Percentiles rank a stretch among this genome's conserved stretches.
Conservation (phyloP, 35 echinoderm and acorn worm genomes). For the Amphiura filiformis region DNA sequence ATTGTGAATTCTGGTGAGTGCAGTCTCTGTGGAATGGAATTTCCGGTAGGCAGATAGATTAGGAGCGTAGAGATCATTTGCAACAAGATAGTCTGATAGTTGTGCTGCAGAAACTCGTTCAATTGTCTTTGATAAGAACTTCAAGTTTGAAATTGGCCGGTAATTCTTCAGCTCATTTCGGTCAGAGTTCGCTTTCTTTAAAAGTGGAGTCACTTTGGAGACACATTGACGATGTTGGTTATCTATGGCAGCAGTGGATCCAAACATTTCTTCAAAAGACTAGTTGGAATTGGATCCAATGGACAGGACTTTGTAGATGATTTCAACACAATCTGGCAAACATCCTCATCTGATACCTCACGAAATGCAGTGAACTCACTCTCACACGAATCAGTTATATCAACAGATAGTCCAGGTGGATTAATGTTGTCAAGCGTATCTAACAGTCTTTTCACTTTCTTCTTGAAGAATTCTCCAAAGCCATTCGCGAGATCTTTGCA, state of each 20-base stretch:
- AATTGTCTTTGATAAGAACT: constrained; percentile 22
- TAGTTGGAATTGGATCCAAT: constrained; percentile 48
- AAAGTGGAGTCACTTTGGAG: constrained; percentile 39
- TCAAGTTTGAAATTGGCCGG: constrained; percentile 47
- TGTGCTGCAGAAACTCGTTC: constrained; percentile 35
- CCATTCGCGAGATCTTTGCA: constrained; percentile 2
- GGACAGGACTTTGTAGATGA: constrained; percentile 24
- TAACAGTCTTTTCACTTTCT: neutral
- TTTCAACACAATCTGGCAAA: constrained; percentile 12
- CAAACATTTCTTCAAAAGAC: constrained; percentile 32
- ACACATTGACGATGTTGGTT: constrained; percentile 50
- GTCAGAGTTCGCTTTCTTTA: constrained; percentile 45
- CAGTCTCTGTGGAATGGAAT: constrained; percentile 54
- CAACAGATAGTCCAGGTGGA: neutral
- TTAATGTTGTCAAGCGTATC: neutral
- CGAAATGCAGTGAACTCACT: constrained; percentile 16
- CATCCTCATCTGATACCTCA: constrained; percentile 39
- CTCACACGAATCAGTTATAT: neutral
- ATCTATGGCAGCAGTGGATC: constrained; percentile 29
- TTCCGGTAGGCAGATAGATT: constrained; percentile 45
- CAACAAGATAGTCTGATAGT: constrained; percentile 26
- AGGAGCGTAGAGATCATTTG: constrained; percentile 14
- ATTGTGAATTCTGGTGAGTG: constrained; percentile 41
- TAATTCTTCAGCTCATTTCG: constrained; percentile 46
- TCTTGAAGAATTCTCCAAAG: neutral